phyloP scores from a whole-genome alignment of 2,113 vertebrate genomes.

The Sterrhoptilus dennistouni region DNA sequence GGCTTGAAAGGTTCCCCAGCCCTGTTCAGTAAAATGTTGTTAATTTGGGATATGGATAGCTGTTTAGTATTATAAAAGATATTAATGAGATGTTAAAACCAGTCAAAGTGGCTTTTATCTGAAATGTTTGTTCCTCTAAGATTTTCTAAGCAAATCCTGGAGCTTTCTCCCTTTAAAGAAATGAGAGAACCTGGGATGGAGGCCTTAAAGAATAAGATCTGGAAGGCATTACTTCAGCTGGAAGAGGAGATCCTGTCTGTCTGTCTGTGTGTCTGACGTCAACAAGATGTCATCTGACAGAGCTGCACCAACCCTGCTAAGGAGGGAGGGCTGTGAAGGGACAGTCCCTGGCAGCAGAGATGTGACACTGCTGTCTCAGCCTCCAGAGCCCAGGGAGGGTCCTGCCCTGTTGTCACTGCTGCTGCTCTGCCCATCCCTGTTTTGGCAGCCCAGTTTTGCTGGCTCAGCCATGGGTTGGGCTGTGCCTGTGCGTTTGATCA shows the following conservation, averaged over 20 bases:
- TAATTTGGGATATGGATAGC: neutral
- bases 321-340: neutral
- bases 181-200: neutral
- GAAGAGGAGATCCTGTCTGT: neutral
- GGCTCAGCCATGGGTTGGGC: neutral
- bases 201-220: fast-evolving
- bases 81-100: neutral
- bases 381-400: neutral
- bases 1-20: neutral
- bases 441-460: neutral
- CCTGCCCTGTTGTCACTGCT: neutral
- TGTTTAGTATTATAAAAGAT: neutral
- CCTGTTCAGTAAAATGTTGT: neutral
- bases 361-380: neutral
- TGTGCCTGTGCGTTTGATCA: neutral
- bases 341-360: neutral
- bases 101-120: neutral
- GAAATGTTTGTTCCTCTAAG: neutral
- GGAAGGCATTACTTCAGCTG: neutral
- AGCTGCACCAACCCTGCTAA: neutral
- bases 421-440: neutral
- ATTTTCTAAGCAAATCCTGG: neutral
- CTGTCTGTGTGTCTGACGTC: neutral
- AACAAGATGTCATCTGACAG: neutral
- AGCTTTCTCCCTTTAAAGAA: neutral